Evolutionary conservation across 1,140 invertebrate species (phyloP).

Genomic region (Arctopsyche grandis): DNA sequence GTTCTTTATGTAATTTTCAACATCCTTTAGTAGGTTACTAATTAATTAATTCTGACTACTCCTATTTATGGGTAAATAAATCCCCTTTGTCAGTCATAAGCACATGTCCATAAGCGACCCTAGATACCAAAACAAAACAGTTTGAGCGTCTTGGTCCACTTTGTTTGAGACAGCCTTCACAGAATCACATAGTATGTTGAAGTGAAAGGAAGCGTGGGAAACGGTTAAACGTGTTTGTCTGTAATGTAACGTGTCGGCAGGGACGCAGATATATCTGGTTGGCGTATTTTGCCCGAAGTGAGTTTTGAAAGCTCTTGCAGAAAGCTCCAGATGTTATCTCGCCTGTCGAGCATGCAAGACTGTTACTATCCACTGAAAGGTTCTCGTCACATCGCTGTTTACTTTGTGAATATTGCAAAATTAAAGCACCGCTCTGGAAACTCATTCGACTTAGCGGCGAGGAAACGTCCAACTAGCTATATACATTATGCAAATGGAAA

Average conservation of each 20-base stretch:
- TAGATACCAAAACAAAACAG: no score
- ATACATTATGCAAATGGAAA: not conserved
- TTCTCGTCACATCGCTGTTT: slow-evolving; percentile 31
- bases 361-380: slow-evolving; percentile 16
- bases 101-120: no score
- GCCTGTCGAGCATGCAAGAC: not conserved
- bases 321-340: slow-evolving; percentile 39
- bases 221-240: slow-evolving; percentile 6
- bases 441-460: not conserved
- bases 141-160: no score
- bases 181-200: not conserved
- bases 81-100: no score
- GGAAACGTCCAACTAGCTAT: not conserved
- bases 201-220: not conserved
- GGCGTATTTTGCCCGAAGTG: slow-evolving; percentile 3
- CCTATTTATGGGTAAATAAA: no score
- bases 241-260: not conserved
- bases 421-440: slow-evolving; percentile 26
- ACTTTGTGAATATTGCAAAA: slow-evolving; percentile 30
- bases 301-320: slow-evolving; percentile 37
- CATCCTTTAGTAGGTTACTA: no score
- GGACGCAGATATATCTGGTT: slow-evolving; percentile 27
- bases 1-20: no score
- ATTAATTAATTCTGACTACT: no score
- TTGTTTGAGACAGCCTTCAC: not conserved